Evolutionary conservation across 2,888 invertebrate species (phyloP), one percentile per base, ranked within the genome.

Genomic region (Petrolisthes cinctipes): DNA sequence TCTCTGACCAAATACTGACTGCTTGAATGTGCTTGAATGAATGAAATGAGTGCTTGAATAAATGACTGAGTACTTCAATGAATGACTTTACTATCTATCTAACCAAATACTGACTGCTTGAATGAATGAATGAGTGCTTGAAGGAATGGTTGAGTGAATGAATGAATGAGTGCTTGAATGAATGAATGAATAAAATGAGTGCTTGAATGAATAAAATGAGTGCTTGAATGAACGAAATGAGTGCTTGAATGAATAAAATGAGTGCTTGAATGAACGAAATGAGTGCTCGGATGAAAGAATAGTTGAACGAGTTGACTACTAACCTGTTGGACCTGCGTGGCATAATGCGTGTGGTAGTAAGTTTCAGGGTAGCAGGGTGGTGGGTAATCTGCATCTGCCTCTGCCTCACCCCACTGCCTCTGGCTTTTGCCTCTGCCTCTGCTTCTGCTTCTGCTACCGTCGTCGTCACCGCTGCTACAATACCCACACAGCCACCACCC

Each of bases 351-450:
- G 81, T 81, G 53, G 61, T 87, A 87, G 73, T 84, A 37, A 23
- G 87, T 87, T 57, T 80, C 66, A 2, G 87, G 84, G 66, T 87
- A 87, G 84, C 87, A 87, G 53, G 87, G 87, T 4, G 56, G 66
- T 4, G 84, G 84, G 81, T 83, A 83, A 57, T n/a, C 61, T n/a
- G 82, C 54, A 0, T 82, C 17, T 3, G 86, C 78, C 14, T 86
- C 82, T 11, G 85, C 68, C n/a, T 68, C 51, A n/a, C n/a, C n/a
- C n/a, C n/a, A n/a, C n/a, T n/a, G n/a, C n/a, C n/a, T n/a, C n/a
- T n/a, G n/a, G n/a, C n/a, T n/a, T n/a, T n/a, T 9, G 86, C 82
- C 23, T 76, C 81, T 4, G 86, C 75, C 5, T 56, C 56, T n/a
- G 85, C 71, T 5, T 56, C 80, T 17, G 85, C 51, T 17, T 68